Percentiles rank a stretch among this genome's conserved stretches.
These are phyloP conservation scores for Microcaecilia unicolor DNA, from an alignment of 2,797 vertebrate genomes.

Conservation along the genomic window DNA sequence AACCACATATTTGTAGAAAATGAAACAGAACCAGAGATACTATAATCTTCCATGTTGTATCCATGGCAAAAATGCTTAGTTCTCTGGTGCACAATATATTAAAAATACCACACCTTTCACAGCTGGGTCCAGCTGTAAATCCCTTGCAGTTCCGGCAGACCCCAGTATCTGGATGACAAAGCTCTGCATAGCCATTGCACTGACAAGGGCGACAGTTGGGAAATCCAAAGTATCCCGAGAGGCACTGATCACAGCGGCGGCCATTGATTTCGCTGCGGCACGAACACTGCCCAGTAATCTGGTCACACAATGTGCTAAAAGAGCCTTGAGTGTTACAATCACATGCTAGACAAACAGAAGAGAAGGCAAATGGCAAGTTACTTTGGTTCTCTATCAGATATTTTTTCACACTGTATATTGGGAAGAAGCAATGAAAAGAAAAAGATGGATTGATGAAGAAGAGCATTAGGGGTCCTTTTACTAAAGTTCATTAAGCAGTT, in stretches of 20 bases:
- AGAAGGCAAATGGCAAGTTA: neutral
- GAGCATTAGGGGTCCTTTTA: too few relatives aligned
- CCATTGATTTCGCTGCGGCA: conserved; percentile 54
- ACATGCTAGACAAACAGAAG: conserved; percentile 51
- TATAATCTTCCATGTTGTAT: too few relatives aligned
- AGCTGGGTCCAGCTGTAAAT: conserved; percentile 54
- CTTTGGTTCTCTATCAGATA: too few relatives aligned
- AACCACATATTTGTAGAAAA: too few relatives aligned
- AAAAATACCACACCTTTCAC: conserved; percentile 62
- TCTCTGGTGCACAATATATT: too few relatives aligned
- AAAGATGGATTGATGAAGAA: too few relatives aligned
- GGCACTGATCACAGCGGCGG: conserved; percentile 59
- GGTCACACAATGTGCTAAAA: conserved; percentile 56
- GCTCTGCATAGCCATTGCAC: conserved; percentile 59
- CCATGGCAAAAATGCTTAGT: too few relatives aligned
- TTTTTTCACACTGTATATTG: too few relatives aligned
- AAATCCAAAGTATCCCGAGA: conserved; percentile 65
- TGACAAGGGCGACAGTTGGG: conserved; percentile 62
- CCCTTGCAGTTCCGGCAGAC: conserved; percentile 54
- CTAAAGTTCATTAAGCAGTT: too few relatives aligned
- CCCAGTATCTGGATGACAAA: conserved; percentile 57
- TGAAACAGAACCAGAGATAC: too few relatives aligned
- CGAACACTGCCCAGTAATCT: conserved; percentile 65
- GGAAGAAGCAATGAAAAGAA: too few relatives aligned
- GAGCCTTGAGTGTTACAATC: conserved; percentile 68